Base-by-base conservation (phyloP, 2,113 vertebrate genomes). In the Oostethus manadensis region DNA sequence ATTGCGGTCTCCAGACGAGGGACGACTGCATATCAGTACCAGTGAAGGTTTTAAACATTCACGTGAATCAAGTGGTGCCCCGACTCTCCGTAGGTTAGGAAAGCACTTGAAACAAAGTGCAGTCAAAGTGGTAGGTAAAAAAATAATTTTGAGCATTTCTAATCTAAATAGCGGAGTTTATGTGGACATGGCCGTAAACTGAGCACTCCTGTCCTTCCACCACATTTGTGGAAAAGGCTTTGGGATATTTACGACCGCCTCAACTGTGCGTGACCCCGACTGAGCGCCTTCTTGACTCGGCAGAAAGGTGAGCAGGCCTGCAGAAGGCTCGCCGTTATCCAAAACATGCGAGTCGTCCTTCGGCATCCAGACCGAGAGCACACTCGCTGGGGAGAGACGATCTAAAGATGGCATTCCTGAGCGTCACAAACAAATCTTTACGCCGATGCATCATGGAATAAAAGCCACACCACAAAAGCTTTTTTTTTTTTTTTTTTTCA, bases 311-410 rank as follows among this genome's bases (percentile, higher is more conserved):
- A 48, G 18, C 10, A 62, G 57, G 21, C 11, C 45, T 0, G 69
- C 57, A 22, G 58, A 51, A 63, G 68, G 46, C 6, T 11, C 62
- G 62, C 75, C 69, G 66, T 62, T 64, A 61, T 68, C 70, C 53
- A 60, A 17, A 59, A 74, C 74, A 79, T 62, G 61, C 77, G 68
- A 71, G 51, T 21, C 65, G 70, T 80, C 76, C 53, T 71, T 84
- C 76, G 80, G n/a, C n/a, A n/a, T n/a, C n/a, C 17, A 47, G 16
- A 18, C 17, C 46, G 46, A 16, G 46, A 18, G 15, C 16, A 47
- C 16, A n/a, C 46, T 11, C 1, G 16, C 16, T 47, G 16, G 15
- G 21, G 15, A 26, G 49, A 51, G 22, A 15, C 10, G 14, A 71
- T 56, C 48, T 50, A 64, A 74, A 58, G 65, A 61, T 68, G 40